phyloP scores from a whole-genome alignment of 2,797 vertebrate genomes.

The Falco cherrug region DNA sequence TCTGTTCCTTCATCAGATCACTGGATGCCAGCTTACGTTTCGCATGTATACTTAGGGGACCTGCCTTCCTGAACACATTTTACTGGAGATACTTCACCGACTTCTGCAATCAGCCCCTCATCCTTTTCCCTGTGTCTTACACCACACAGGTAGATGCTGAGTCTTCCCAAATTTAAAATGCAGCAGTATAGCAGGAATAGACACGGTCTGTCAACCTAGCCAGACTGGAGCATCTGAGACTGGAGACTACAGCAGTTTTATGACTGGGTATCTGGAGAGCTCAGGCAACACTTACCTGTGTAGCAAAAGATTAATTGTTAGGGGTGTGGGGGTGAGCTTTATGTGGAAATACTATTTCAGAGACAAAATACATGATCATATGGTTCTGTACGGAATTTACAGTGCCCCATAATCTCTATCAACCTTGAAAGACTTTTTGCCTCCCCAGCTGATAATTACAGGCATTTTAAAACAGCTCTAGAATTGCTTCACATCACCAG shows the following conservation, averaged over 20 bases:
- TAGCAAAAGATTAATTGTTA: accelerated
- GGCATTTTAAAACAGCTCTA: not conserved
- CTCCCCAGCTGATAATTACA: not conserved
- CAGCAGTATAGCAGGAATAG: not conserved
- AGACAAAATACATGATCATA: accelerated
- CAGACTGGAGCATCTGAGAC: not conserved
- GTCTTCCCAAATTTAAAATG: not conserved
- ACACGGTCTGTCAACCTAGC: not conserved
- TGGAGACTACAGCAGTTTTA: accelerated
- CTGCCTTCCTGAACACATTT: not conserved
- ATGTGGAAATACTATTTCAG: not conserved
- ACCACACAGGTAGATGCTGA: not conserved
- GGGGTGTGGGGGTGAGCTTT: not conserved
- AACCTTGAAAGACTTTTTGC: not conserved
- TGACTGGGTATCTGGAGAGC: not conserved
- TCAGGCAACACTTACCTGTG: accelerated
- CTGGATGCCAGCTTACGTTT: not conserved
- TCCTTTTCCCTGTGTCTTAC: accelerated
- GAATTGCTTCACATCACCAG: not conserved
- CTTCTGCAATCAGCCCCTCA: not conserved
- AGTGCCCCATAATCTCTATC: not conserved
- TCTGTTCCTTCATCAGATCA: accelerated
- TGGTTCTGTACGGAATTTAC: not conserved
- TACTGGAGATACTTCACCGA: not conserved
- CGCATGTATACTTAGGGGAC: accelerated